Evolutionary conservation across 2,888 invertebrate genomes (phyloP).

Genomic region (Ischnura elegans): DNA sequence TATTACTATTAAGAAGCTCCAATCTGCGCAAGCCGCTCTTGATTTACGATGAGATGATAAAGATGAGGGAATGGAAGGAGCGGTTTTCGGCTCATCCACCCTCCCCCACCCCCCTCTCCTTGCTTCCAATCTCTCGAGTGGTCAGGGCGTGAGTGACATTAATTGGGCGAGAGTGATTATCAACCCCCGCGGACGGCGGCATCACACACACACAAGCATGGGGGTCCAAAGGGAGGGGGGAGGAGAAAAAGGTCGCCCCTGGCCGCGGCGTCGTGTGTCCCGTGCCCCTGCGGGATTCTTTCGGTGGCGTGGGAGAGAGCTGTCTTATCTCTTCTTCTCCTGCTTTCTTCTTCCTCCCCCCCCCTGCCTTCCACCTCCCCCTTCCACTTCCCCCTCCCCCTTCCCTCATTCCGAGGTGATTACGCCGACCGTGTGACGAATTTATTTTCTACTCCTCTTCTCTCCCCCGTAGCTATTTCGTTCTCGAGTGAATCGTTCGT

Average conservation of each 20-base stretch:
- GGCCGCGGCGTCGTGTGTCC: too few species aligned
- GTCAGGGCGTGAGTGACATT: constrained; percentile 22
- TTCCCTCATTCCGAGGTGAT: constrained; percentile 24
- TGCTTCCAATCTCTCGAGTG: not conserved
- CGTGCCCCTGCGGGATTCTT: not conserved
- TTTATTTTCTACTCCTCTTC: constrained; percentile 9
- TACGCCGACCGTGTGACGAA: constrained; percentile 6
- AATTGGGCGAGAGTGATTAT: constrained; percentile 11
- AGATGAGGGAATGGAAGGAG: too few species aligned
- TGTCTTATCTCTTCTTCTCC: not conserved
- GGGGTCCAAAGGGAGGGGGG: too few species aligned
- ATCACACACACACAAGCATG: not conserved
- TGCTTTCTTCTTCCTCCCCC: not conserved
- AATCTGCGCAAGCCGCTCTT: too few species aligned
- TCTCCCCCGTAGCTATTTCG: not conserved
- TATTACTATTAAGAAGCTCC: too few species aligned
- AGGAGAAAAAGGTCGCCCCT: too few species aligned
- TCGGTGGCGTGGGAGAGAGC: not conserved
- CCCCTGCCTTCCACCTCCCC: not conserved
- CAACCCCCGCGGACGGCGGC: constrained; percentile 26
- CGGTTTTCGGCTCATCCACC: too few species aligned
- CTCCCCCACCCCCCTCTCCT: too few species aligned
- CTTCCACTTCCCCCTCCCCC: too few species aligned
- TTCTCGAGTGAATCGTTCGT: too few species aligned
- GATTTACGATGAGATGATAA: too few species aligned